Base-by-base conservation (phyloP, 2,113 vertebrate species). In the Tauraco erythrolophus region DNA sequence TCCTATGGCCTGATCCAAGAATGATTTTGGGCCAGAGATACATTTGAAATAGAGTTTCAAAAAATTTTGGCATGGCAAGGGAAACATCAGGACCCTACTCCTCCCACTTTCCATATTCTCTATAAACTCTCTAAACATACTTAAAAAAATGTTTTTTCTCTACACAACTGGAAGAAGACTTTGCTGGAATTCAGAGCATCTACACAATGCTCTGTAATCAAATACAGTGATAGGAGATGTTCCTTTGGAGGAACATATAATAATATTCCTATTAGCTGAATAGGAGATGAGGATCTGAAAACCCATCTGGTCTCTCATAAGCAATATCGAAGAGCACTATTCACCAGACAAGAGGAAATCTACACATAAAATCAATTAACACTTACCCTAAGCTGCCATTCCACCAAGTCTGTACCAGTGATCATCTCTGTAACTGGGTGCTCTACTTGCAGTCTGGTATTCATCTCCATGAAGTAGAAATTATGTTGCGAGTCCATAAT, bases 391-490 rank as follows among this genome's bases (percentile, higher is more conserved):
- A 99, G 99, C 93, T 99, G 99, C 99, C 99, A 99, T 92, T 99
- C 99, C 97, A 99, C 99, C 98, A 99, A 97, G 97, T 99, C 99
- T 13, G 99, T 99, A 14, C 99, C 99, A 18, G 99, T 99, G 98
- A 99, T 98, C 99, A 99, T 99, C 97, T 99, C 99, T 4, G 99
- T 99, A 58, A 99, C 99, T 0, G 99, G 99, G 78, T 99, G 99
- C 79, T 99, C 99, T 83, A 99, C 99, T 95, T 99, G 99, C 88
- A 99, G 98, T 75, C 99, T 98, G 31, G 99, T 99, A 95, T 99
- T 99, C 99, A 99, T 99, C 96, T 99, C 99, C 99, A 99, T 99
- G 97, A 99, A 99, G 97, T 99, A 99, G 96, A 99, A 99, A 94
- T 99, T 99, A 84, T 99, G 99, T 79, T 99, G 95, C 8, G 98